Base-by-base conservation (phyloP, 1,140 invertebrate genomes). In the Macrobrachium rosenbergii region DNA sequence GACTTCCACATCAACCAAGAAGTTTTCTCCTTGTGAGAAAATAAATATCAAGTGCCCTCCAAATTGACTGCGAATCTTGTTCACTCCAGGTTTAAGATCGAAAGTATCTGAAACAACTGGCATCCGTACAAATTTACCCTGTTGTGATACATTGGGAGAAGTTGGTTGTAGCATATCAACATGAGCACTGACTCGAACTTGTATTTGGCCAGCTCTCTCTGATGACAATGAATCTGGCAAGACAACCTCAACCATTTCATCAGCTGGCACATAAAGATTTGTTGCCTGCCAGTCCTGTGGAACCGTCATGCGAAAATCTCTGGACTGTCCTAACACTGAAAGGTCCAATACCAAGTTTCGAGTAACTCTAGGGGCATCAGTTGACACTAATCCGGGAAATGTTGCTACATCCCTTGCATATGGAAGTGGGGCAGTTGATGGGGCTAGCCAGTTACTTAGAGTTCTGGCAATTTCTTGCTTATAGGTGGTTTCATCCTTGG, bases 251-350 rank as follows among this genome's bases (percentile, higher is more conserved):
- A 83, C 75, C 2, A 75, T 72, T 12, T 62, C 72, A 37, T 72
- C 82, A 37, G 45, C 59, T 7, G 52, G 69, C 6, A 83, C 82
- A 16, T 83, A 83, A 14, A 76, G 21, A 19, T 83, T 60, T 14
- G 82, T 83, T 10, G 82, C 69, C 28, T 83, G 72, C 82, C 82
- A 83, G 28, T 83, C 72, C 14, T 83, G 59, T 45, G 82, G 82
- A 6, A 62, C 19, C 21, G 72, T 83, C 82, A 83, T 83, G 58
- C 82, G 82, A 59, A 83, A 72, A 37, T 83, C 62, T 16, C 52
- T 52, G 19, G 43, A 23, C 17, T 83, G 72, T 12, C 58, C 59
- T 16, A 83, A 17, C 28, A 28, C 21, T 5, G 69, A n/a, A 52
- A 83, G 23, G 72, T 76, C 59, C 16, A 83, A 23, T 10, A 60